Conservation (phyloP, 1,140 invertebrate genomes). For the Drosophila neocordata region DNA sequence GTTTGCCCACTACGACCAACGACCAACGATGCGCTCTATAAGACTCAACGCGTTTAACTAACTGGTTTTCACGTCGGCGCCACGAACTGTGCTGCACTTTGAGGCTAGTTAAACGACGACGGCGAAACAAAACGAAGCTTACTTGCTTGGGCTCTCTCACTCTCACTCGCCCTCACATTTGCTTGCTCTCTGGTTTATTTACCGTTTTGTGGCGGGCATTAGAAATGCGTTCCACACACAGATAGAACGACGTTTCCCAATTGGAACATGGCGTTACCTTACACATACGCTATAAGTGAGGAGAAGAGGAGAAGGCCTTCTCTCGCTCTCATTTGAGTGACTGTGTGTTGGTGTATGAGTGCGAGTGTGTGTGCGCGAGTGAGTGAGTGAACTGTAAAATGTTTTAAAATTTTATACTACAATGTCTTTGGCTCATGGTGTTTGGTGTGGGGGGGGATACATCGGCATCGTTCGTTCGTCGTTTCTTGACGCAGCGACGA, state of each 20-base stretch:
- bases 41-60: slow-evolving; percentile 60
- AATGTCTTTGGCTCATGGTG: slow-evolving; percentile 35
- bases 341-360: slow-evolving; percentile 13
- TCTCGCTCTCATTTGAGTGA: slow-evolving; percentile 28
- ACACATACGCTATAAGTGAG: slow-evolving; percentile 3
- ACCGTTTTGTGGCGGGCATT: slow-evolving; percentile 34
- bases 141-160: slow-evolving; percentile 26
- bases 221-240: slow-evolving; percentile 57
- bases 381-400: slow-evolving; percentile 56
- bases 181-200: slow-evolving; percentile 19
- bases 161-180: slow-evolving; percentile 34
- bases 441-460: slow-evolving; percentile 29
- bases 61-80: slow-evolving; percentile 68
- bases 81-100: slow-evolving; percentile 47
- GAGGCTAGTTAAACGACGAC: slow-evolving; percentile 33
- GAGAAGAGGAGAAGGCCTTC: slow-evolving; percentile 16
- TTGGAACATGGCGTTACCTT: slow-evolving; percentile 17
- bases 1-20: slow-evolving; percentile 13
- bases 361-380: slow-evolving; percentile 26
- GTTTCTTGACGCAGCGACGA: slow-evolving; percentile 44
- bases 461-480: slow-evolving; percentile 59
- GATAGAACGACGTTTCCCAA: slow-evolving; percentile 11
- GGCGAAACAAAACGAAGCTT: slow-evolving; percentile 14
- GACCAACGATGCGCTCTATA: slow-evolving; percentile 60
- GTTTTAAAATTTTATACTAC: slow-evolving; percentile 72